These are phyloP conservation scores for Lypha dubia DNA, from an alignment of 2,888 invertebrate species.

Conservation along the genomic window DNA sequence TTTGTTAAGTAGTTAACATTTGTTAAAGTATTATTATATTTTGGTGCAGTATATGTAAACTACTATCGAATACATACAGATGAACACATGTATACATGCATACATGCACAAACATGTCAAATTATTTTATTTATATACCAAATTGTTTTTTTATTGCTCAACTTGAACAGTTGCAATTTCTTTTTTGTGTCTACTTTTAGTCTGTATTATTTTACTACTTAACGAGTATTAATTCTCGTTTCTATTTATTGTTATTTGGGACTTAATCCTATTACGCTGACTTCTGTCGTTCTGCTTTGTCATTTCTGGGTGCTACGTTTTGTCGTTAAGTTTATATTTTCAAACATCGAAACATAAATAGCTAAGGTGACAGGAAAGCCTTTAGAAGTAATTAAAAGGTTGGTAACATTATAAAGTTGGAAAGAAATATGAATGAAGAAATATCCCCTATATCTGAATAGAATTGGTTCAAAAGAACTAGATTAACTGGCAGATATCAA, in stretches of 20 bases:
- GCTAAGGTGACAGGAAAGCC: background rate
- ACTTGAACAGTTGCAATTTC: background rate
- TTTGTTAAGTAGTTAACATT: conserved; percentile 55
- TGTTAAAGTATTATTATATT: conserved; percentile 37
- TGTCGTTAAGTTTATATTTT: conserved; percentile 12
- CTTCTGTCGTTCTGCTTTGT: conserved; percentile 47
- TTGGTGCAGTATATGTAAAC: too few relatives aligned
- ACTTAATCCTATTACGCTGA: conserved; percentile 67
- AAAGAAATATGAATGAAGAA: background rate
- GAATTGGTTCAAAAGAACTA: background rate
- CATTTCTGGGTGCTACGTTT: conserved; percentile 32
- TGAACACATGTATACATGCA: too few relatives aligned
- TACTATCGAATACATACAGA: background rate
- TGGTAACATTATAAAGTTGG: background rate
- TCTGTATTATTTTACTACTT: conserved; percentile 15
- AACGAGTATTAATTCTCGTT: conserved; percentile 28
- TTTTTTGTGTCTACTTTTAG: background rate
- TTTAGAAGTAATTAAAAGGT: background rate
- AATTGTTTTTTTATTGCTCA: conserved; percentile 13
- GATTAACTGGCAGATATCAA: too few relatives aligned
- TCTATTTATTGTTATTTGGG: conserved; percentile 52
- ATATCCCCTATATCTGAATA: background rate
- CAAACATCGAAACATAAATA: background rate
- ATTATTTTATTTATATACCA: background rate
- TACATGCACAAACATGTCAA: too few relatives aligned